A percentile compares a stretch with the other conserved stretches of the same genome.
Evolutionary conservation across 92 coral and sea anemone genomes (phyloP).

Genomic region (Porites evermanni): DNA sequence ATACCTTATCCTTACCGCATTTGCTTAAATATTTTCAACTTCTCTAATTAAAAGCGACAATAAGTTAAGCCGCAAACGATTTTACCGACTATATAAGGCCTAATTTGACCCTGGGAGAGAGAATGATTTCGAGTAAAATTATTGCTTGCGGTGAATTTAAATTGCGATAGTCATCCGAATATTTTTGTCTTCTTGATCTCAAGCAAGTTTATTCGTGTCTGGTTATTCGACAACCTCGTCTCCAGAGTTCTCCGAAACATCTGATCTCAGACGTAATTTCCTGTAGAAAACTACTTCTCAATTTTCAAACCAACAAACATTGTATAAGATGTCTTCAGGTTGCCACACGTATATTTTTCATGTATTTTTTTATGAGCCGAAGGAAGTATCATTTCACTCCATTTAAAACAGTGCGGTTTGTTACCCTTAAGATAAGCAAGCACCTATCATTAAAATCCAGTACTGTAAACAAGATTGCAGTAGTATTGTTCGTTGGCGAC

Average conservation of each 20-base stretch:
- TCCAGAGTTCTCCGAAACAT: not conserved
- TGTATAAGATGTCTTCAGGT: not conserved
- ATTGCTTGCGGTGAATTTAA: not conserved
- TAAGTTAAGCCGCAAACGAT: slow-evolving; percentile 2
- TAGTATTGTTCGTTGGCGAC: not conserved
- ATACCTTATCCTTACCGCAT: not conserved
- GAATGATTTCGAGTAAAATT: not conserved
- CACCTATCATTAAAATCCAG: not conserved
- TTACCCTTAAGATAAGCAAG: not conserved
- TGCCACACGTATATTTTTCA: not conserved
- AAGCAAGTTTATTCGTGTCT: not conserved
- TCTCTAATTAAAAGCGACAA: slow-evolving; percentile 10
- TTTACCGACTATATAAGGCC: slow-evolving; percentile 9
- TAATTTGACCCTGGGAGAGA: not conserved
- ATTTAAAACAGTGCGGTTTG: not conserved
- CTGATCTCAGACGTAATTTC: not conserved
- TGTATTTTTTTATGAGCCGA: not conserved
- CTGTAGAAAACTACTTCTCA: not conserved
- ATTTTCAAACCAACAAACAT: slow-evolving; percentile 1
- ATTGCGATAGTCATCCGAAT: not conserved
- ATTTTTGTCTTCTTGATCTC: not conserved
- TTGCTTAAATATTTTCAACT: not conserved
- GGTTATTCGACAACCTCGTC: not conserved
- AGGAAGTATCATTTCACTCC: slow-evolving; percentile 10
- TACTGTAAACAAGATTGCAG: not conserved